phyloP scores from a whole-genome alignment of 2,888 invertebrate species.

The Drosophila percnosoma region DNA sequence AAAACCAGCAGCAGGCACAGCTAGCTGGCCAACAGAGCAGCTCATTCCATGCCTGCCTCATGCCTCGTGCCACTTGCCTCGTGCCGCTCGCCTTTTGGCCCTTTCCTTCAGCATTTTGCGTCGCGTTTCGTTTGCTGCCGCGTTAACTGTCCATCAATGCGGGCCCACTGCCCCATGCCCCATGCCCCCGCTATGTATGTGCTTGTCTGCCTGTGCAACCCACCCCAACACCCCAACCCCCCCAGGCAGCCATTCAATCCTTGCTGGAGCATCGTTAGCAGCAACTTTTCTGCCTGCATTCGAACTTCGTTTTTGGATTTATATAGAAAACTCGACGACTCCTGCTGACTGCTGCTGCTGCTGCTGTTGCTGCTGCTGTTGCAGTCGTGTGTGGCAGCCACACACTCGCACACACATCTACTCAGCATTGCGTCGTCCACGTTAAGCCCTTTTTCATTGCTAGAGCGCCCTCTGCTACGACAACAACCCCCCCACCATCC shows the following conservation, averaged over 20 bases:
- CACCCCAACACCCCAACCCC: constrained; percentile 48
- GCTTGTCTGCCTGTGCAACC: constrained; percentile 61
- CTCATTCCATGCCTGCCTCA: constrained; percentile 5
- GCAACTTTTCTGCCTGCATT: constrained; percentile 69
- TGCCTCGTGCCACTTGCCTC: constrained; percentile 13
- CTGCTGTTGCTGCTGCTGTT: constrained; percentile 48
- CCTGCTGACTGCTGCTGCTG: constrained; percentile 51
- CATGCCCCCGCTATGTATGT: constrained; percentile 61
- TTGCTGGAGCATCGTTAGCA: constrained; percentile 70
- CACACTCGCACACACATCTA: constrained; percentile 7
- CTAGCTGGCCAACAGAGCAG: constrained; percentile 27
- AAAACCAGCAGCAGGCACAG: constrained; percentile 43
- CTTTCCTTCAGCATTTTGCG: constrained; percentile 47
- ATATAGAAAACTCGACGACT: constrained; percentile 34
- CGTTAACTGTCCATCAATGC: constrained; percentile 81
- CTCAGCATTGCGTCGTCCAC: constrained; percentile 30
- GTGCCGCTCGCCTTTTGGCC: constrained; percentile 3
- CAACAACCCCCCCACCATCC: neutral
- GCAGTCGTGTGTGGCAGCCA: constrained; percentile 15
- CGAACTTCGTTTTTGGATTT: constrained; percentile 72
- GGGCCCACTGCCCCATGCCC: constrained; percentile 45
- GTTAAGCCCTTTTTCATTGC: constrained; percentile 63
- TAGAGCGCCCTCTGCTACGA: constrained; percentile 29
- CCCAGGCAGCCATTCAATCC: neutral
- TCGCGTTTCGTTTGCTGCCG: constrained; percentile 80